These are phyloP conservation scores for Drosophila parthenogenetica DNA, from an alignment of 2,888 invertebrate genomes.

Conservation along the genomic window DNA sequence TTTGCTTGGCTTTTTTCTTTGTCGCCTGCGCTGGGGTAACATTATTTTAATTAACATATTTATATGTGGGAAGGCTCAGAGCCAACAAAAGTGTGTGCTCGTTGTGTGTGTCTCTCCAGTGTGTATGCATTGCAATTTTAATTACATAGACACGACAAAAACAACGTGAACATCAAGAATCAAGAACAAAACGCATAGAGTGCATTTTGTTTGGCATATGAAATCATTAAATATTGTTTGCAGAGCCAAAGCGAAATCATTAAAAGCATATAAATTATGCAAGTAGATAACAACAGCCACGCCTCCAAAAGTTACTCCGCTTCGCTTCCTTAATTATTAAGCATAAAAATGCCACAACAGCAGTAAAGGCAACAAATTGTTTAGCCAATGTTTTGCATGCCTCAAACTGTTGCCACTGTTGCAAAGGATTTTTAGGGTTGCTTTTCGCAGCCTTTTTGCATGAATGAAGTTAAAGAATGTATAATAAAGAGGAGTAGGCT, in stretches of 20 bases:
- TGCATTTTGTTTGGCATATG: conserved; percentile 64
- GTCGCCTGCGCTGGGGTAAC: conserved; percentile 69
- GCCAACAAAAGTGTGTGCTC: conserved; percentile 54
- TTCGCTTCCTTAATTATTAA: conserved; percentile 62
- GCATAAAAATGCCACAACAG: conserved; percentile 56
- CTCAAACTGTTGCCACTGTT: conserved; percentile 26
- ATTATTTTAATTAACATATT: conserved; percentile 84
- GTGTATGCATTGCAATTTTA: conserved; percentile 73
- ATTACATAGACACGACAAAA: conserved; percentile 63
- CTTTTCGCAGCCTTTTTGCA: conserved; percentile 22
- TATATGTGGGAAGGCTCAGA: conserved; percentile 59
- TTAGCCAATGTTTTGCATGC: conserved; percentile 67
- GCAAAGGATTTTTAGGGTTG: conserved; percentile 38
- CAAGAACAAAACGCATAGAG: conserved; percentile 37
- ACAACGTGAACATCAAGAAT: conserved; percentile 19
- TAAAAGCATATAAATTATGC: conserved; percentile 79
- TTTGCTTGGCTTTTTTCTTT: conserved; percentile 62
- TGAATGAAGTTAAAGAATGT: conserved; percentile 15
- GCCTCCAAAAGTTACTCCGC: conserved; percentile 1
- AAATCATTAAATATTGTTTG: conserved; percentile 76
- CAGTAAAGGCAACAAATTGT: conserved; percentile 56
- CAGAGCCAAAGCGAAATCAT: conserved; percentile 66
- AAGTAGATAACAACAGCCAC: conserved; percentile 25
- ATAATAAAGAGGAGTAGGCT: neutral
- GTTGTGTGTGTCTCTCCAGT: conserved; percentile 27